phyloP scores from a whole-genome alignment of 2,113 vertebrate genomes.

The Epinephelus lanceolatus region DNA sequence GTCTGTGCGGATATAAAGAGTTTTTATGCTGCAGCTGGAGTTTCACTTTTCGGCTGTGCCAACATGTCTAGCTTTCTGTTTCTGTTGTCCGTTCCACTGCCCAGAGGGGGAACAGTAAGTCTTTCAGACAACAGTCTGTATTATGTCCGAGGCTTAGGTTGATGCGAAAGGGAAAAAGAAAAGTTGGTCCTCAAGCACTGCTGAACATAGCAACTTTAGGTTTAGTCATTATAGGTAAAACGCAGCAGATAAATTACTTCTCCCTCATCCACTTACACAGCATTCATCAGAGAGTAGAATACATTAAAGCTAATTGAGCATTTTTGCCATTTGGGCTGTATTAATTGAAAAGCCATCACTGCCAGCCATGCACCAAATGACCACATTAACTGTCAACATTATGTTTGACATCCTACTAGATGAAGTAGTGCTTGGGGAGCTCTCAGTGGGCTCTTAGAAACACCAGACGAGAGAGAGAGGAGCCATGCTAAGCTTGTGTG shows the following conservation, averaged over 20 bases:
- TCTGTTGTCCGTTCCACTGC: constrained; percentile 29
- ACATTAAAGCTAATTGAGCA: constrained; percentile 81
- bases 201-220: constrained; percentile 51
- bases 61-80: constrained; percentile 43
- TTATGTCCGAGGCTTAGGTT: constrained; percentile 20
- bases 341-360: constrained; percentile 82
- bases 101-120: constrained; percentile 33
- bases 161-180: constrained; percentile 19
- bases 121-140: constrained; percentile 46
- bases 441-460: constrained; percentile 62
- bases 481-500: constrained; percentile 55
- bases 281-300: constrained; percentile 68
- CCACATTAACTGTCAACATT: constrained; percentile 80
- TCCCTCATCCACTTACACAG: constrained; percentile 52
- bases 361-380: constrained; percentile 77
- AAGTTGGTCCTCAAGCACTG: constrained; percentile 19
- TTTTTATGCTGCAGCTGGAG: constrained; percentile 49
- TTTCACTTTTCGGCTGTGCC: constrained; percentile 53
- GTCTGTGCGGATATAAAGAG: constrained; percentile 59
- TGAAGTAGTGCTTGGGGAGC: constrained; percentile 71
- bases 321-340: constrained; percentile 79
- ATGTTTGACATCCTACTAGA: constrained; percentile 75
- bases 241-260: constrained; percentile 53
- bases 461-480: constrained; percentile 37
- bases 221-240: constrained; percentile 57